Conservation (phyloP, 2,113 vertebrate genomes). For the Edolisoma coerulescens region DNA sequence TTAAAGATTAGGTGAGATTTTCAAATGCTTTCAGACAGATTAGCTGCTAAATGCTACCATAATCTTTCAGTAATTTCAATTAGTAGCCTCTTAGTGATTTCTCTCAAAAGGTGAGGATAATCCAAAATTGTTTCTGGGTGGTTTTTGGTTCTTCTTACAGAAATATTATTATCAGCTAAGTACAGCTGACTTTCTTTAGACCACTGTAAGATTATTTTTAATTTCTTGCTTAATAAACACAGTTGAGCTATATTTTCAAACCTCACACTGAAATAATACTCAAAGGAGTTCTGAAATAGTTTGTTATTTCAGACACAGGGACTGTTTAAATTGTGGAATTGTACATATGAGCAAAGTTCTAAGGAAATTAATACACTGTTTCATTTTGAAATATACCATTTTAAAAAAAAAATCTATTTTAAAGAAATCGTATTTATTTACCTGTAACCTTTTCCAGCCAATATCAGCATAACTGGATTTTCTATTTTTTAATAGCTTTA, state of each 20-base stretch:
- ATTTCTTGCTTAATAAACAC: not conserved
- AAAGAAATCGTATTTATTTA: not conserved
- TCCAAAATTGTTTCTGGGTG: not conserved
- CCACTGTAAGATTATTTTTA: not conserved
- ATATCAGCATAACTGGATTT: not conserved
- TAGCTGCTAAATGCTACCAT: not conserved
- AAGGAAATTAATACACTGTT: not conserved
- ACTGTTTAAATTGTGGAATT: not conserved
- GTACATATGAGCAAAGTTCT: not conserved
- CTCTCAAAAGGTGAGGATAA: not conserved
- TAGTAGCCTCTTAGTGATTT: not conserved
- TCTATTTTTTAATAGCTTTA: not conserved
- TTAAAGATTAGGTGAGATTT: not conserved
- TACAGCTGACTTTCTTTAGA: not conserved
- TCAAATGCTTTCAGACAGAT: not conserved
- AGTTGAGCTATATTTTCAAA: not conserved
- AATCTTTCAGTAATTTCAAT: not conserved
- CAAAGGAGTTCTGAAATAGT: not conserved
- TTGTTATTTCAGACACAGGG: not conserved
- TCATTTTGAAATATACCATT: not conserved
- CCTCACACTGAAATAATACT: not conserved
- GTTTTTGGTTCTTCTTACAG: not conserved
- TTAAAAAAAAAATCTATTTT: not conserved
- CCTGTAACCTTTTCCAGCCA: not conserved
- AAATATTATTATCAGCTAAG: not conserved